Percentiles rank a stretch among this genome's conserved stretches.
Conservation (phyloP, 2,888 invertebrate genomes). For the Xanthia icteritia region DNA sequence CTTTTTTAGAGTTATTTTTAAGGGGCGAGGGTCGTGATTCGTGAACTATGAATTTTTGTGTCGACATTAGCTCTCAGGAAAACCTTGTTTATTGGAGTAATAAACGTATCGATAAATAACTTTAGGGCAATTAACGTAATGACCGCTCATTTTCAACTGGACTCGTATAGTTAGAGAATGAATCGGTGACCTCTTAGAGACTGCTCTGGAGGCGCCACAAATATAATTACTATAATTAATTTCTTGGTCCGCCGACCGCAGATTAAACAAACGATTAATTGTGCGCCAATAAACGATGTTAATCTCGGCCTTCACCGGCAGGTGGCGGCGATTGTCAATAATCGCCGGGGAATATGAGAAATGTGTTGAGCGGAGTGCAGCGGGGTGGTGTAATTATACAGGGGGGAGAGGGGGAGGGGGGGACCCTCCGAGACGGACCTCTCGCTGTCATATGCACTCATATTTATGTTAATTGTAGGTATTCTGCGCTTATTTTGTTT, state of each 20-base stretch:
- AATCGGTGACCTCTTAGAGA: slow-evolving; percentile 19
- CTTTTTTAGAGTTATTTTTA: slow-evolving; percentile 84
- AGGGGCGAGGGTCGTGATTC: slow-evolving; percentile 70
- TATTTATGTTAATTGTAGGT: slow-evolving; percentile 76
- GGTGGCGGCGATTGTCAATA: slow-evolving; percentile 84
- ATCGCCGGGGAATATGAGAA: slow-evolving; percentile 75
- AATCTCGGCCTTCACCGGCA: slow-evolving; percentile 86
- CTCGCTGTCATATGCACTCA: slow-evolving; percentile 79
- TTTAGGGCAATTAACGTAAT: slow-evolving; percentile 39
- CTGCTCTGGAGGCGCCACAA: slow-evolving; percentile 44
- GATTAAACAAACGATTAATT: slow-evolving; percentile 85
- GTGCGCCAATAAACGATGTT: slow-evolving; percentile 83
- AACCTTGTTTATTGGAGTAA: slow-evolving; percentile 26
- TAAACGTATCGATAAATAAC: slow-evolving; percentile 35
- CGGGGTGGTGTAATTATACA: slow-evolving; percentile 74
- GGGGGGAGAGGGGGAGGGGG: background rate
- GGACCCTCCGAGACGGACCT: slow-evolving; percentile 47
- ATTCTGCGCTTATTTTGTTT: slow-evolving; percentile 32
- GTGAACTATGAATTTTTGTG: slow-evolving; percentile 66
- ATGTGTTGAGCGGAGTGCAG: slow-evolving; percentile 70
- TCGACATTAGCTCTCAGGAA: slow-evolving; percentile 52
- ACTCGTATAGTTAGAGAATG: background rate
- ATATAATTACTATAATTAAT: slow-evolving; percentile 80
- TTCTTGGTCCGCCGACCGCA: slow-evolving; percentile 80
- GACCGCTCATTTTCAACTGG: slow-evolving; percentile 27